phyloP scores from a whole-genome alignment of 2,797 vertebrate genomes.

The Sebastes vulpes region DNA sequence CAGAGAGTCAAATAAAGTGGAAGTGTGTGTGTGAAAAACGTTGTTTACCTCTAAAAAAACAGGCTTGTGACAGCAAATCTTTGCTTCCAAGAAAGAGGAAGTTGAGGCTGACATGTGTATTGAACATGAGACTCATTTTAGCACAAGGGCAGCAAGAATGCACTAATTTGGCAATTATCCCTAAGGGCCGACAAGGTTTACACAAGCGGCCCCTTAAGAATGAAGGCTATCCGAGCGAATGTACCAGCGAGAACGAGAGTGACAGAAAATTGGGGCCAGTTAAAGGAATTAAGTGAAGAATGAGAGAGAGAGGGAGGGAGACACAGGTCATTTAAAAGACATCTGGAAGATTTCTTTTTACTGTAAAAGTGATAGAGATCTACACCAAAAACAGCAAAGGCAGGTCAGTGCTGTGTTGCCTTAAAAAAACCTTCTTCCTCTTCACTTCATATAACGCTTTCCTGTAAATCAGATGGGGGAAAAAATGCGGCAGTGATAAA shows the following conservation, averaged over 20 bases:
- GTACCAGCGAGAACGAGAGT: neutral
- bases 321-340: neutral
- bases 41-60: neutral
- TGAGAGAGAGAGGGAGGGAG: neutral
- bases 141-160: conserved; percentile 30
- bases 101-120: neutral
- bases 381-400: neutral
- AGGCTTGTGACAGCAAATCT: neutral
- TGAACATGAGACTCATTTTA: conserved; percentile 29
- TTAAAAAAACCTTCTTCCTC: neutral
- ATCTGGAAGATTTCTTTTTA: conserved; percentile 5
- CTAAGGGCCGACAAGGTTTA: conserved; percentile 20
- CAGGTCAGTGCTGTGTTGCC: conserved; percentile 1
- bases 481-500: conserved; percentile 14
- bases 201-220: conserved; percentile 30
- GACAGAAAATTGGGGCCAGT: conserved; percentile 1
- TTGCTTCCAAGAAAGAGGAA: neutral
- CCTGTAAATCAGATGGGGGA: conserved; percentile 29
- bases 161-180: conserved; percentile 50
- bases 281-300: conserved; percentile 4
- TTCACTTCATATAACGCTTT: conserved; percentile 14
- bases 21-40: neutral
- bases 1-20: neutral
- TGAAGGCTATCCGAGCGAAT: conserved; percentile 8
- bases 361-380: neutral